A percentile compares a stretch with the other conserved stretches of the same genome.
Evolutionary conservation across 2,797 vertebrate genomes (phyloP).

Genomic region (Silurus lanzhouensis): DNA sequence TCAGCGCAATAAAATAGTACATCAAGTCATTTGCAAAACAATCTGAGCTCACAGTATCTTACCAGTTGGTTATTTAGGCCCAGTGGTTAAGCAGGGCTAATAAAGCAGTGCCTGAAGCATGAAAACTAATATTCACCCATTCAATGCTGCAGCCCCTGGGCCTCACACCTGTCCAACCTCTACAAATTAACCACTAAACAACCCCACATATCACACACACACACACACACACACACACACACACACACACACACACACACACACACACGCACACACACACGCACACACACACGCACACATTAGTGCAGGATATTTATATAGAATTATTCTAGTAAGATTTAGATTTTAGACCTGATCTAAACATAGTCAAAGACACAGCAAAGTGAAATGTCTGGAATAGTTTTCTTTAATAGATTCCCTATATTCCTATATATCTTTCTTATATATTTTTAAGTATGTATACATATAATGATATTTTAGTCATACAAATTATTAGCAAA

Average conservation of each 20-base stretch:
- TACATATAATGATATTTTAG: background rate
- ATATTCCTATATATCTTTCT: no score
- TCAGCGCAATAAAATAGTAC: constrained; percentile 23
- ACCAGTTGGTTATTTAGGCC: background rate
- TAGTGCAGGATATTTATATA: background rate
- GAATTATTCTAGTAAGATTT: background rate
- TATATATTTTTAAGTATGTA: no score
- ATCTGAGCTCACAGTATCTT: constrained; percentile 13
- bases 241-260: background rate
- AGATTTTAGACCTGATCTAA: background rate
- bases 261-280: background rate
- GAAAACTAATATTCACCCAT: constrained; percentile 45
- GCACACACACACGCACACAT: background rate
- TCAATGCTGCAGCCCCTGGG: constrained; percentile 30
- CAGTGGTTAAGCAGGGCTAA: constrained; percentile 20
- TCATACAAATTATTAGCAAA: background rate
- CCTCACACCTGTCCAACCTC: constrained; percentile 46
- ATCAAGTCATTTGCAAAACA: constrained; percentile 26
- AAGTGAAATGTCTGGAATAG: background rate
- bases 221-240: constrained; percentile 4
- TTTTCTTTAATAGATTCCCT: background rate
- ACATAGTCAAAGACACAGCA: background rate
- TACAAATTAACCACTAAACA: constrained; percentile 8
- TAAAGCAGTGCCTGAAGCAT: constrained; percentile 24
- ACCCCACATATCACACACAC: constrained; percentile 14